Evolutionary conservation across 2,888 invertebrate species (phyloP), one percentile per base, ranked within the genome.

Genomic region (Drosophila suboccidentalis): DNA sequence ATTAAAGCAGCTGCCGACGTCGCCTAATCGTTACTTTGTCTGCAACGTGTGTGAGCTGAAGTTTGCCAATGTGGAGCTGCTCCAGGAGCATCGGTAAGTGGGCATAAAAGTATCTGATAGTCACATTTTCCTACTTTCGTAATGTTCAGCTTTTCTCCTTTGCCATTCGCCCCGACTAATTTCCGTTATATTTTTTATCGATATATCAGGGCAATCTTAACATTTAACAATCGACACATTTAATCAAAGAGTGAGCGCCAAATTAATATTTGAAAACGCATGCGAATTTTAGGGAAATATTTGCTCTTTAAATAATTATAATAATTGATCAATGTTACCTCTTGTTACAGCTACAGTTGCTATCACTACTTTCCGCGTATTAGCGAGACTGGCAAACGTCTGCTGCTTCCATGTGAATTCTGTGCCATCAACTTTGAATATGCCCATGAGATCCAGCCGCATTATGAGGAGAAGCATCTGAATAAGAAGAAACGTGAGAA

Each of bases 401-500:
- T 93, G 29, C 70, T 91, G 43, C 51, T 92, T 29, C 90, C 90
- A 0, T 93, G 93, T 39, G 93, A 92, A 61, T 92, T 91, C 53
- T 93, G 93, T 47, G 89, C 90, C n/a, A 69, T 59, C 5, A 79
- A 91, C 15, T 92, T 90, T 32, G 87, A 90, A 41, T 86, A 71
- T 8, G 92, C 91, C 0, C 81, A 89, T 41, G 89, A 91, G 29
- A 85, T 91, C 57, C 93, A 94, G 34, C 80, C 93, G 3, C 93
- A 95, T n/a, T 94, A 94, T 78, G 94, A 94, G 46, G 94, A 94
- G 69, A 94, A 94, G 79, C 94, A 94, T 46, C 93, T 94, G 2
- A 90, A 93, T 92, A 92, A 94, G 92, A 90, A 90, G 92, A 89
- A 93, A 91, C 76, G 92, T 80, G 68, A 92, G 91, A 50, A 94